Conservation (phyloP, 2,888 invertebrate species). For the Tanypteryx hageni region DNA sequence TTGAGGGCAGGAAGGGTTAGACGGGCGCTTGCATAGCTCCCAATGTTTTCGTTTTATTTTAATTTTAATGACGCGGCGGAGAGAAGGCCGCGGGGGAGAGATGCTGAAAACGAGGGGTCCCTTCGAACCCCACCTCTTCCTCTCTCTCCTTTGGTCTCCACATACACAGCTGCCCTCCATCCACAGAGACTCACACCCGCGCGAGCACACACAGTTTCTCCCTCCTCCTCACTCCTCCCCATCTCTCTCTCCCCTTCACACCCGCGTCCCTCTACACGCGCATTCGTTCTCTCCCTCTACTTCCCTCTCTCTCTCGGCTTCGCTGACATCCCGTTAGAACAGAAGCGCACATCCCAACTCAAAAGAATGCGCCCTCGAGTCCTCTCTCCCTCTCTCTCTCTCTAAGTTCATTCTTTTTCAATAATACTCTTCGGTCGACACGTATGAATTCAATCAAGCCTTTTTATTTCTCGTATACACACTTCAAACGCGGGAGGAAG, state of each 20-base stretch:
- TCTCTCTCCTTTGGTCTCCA: background rate
- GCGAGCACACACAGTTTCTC: constrained; percentile 21
- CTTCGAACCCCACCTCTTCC: background rate
- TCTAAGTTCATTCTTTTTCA: background rate
- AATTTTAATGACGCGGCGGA: constrained; percentile 25
- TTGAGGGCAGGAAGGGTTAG: background rate
- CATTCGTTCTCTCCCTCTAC: background rate
- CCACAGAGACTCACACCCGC: background rate
- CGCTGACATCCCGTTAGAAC: constrained; percentile 40
- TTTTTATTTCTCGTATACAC: background rate
- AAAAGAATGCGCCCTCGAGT: constrained; percentile 48
- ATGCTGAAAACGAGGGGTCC: background rate
- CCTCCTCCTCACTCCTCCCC: background rate
- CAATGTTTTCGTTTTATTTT: constrained; percentile 28
- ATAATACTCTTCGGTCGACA: background rate
- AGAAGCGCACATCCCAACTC: constrained; percentile 26
- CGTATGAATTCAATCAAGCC: background rate
- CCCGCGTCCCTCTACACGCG: background rate
- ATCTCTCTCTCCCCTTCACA: background rate
- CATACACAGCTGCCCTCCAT: no score
- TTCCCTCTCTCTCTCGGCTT: constrained; percentile 20
- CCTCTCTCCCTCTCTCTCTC: constrained; percentile 13
- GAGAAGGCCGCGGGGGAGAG: background rate
- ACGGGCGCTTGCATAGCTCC: background rate
- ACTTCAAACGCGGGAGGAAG: no score